Evolutionary conservation across 2,113 vertebrate genomes (phyloP).

Genomic region (Sinocyclocheilus grahami): DNA sequence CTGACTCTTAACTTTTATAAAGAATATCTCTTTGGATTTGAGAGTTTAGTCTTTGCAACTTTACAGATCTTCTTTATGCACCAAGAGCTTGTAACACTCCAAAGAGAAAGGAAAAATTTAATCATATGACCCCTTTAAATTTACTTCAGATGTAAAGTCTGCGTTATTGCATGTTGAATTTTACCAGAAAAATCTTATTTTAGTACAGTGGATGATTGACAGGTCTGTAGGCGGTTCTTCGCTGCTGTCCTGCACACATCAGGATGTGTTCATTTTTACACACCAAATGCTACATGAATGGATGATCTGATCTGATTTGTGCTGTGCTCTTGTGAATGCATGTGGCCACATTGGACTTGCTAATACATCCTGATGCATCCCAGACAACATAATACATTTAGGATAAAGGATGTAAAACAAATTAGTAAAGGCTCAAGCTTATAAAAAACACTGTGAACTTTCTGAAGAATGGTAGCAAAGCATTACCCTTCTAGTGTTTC

Average conservation of each 20-base stretch:
- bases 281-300: neutral
- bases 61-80: no score
- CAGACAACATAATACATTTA: neutral
- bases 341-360: neutral
- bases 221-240: neutral
- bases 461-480: neutral
- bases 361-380: neutral
- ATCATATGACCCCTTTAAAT: neutral
- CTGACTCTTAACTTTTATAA: no score
- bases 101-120: no score
- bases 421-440: neutral
- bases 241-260: neutral
- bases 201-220: neutral
- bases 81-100: no score
- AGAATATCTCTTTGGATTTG: no score
- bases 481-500: slow-evolving; percentile 2
- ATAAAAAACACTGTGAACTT: neutral
- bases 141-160: neutral
- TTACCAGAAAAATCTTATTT: neutral
- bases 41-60: no score
- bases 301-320: no score
- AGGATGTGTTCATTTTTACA: neutral
- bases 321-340: neutral
- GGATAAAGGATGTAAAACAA: neutral
- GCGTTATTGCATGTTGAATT: neutral